Evolutionary conservation across 2,888 invertebrate genomes (phyloP), one percentile per base, ranked within the genome.

Genomic region (Epirrhoe tristata): DNA sequence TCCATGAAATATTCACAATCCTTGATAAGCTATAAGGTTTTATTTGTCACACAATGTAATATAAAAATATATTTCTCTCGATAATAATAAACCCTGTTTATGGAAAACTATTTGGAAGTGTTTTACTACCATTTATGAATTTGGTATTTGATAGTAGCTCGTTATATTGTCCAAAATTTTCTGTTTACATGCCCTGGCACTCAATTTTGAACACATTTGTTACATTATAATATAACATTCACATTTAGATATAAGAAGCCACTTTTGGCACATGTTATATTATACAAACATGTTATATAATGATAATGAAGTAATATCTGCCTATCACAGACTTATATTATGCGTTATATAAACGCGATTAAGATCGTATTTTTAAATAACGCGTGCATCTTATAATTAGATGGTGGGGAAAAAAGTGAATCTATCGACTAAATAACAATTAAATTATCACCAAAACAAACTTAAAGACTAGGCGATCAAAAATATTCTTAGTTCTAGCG

Each of bases 161-260:
- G 67, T 57, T 56, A 63, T 81, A 82, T 82, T 81, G 79, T 82
- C 81, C 80, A 77, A 79, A 77, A 75, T 76, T 74, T 72, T 72
- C 63, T 74, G 70, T 73, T 59, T 74, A 75, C 62, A 67, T 63
- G 67, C 70, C 74, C 81, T 83, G 84, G 83, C 86, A 87, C 84
- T 77, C 73, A 80, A 81, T 80, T 83, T 84, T 85, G 88, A 89
- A 89, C 89, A 89, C 88, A 86, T 85, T 76, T 70, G 75, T 83
- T 81, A 69, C 59, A 69, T 67, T 63, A 57, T 66, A 60, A 63
- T 63, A 57, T 66, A 60, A 63, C 63, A 69, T 57, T 51, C 62
- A 67, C 63, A 75, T 75, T 71, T 73, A 77, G 69, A 69, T 76
- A 78, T 76, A 73, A 81, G 70, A 84, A 85, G 89, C 88, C 87